These are phyloP conservation scores for Micronycteris hirsuta DNA, from an alignment of 2,113 vertebrate species.

Conservation along the genomic window DNA sequence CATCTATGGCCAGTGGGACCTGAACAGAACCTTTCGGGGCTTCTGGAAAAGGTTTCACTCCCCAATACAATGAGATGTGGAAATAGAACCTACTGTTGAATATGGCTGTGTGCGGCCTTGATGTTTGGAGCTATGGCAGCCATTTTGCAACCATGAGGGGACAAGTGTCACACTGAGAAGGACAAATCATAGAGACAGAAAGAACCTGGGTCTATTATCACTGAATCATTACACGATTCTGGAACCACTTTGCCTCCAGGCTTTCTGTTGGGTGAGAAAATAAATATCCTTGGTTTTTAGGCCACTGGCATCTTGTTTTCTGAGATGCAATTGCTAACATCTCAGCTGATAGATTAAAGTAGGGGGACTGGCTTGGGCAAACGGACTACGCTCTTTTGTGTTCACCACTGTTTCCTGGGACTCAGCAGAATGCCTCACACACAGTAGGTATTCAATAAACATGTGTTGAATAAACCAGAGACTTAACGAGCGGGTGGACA, in stretches of 20 bases:
- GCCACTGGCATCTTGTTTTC: background rate
- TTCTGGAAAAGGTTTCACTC: background rate
- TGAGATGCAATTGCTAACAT: background rate
- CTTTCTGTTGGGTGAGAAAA: background rate
- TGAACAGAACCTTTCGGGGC: background rate
- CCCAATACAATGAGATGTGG: background rate
- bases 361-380: background rate
- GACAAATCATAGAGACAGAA: background rate
- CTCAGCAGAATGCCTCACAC: background rate
- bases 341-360: background rate
- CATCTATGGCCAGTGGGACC: background rate
- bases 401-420: background rate
- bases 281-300: too few relatives aligned
- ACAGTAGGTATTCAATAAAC: too few relatives aligned
- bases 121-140: background rate
- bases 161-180: background rate
- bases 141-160: background rate
- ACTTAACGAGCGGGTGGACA: accelerated
- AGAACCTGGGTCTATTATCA: background rate
- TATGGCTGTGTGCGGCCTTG: accelerated
- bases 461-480: background rate
- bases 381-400: accelerated
- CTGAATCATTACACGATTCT: background rate
- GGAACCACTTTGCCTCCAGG: background rate
- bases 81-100: background rate